A percentile compares a stretch with the other conserved stretches of the same genome.
These are phyloP conservation scores for Diabrotica undecimpunctata DNA, from an alignment of 1,140 invertebrate genomes.

Conservation along the genomic window DNA sequence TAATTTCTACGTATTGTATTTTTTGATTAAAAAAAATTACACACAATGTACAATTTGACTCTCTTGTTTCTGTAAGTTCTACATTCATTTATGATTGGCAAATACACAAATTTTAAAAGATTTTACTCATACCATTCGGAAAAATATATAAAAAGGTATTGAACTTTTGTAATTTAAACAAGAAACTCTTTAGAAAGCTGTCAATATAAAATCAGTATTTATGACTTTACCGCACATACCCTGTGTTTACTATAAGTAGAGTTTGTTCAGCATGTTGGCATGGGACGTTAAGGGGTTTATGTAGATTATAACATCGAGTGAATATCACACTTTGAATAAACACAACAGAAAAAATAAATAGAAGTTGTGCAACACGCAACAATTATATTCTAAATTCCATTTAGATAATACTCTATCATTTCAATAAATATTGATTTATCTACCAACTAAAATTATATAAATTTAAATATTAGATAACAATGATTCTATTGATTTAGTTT, in stretches of 20 bases:
- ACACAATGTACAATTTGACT: no score
- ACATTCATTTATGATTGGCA: no score
- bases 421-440: conserved; percentile 40
- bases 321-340: conserved; percentile 27
- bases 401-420: conserved; percentile 31
- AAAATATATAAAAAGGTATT: no score
- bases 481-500: conserved; percentile 46
- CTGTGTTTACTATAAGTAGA: conserved; percentile 10
- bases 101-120: no score
- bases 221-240: neutral
- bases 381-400: conserved; percentile 32
- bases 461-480: conserved; percentile 48
- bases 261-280: conserved; percentile 14
- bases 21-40: no score
- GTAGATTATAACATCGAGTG: conserved; percentile 9
- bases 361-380: conserved; percentile 35
- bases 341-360: conserved; percentile 24
- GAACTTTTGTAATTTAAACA: no score
- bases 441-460: conserved; percentile 43
- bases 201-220: no score
- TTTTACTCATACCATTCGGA: no score
- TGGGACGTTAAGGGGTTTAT: conserved; percentile 3
- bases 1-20: no score
- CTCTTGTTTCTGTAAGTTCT: no score
- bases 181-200: no score